These are phyloP conservation scores for Marronus borbonicus DNA, from an alignment of 2,888 invertebrate species.

Conservation along the genomic window DNA sequence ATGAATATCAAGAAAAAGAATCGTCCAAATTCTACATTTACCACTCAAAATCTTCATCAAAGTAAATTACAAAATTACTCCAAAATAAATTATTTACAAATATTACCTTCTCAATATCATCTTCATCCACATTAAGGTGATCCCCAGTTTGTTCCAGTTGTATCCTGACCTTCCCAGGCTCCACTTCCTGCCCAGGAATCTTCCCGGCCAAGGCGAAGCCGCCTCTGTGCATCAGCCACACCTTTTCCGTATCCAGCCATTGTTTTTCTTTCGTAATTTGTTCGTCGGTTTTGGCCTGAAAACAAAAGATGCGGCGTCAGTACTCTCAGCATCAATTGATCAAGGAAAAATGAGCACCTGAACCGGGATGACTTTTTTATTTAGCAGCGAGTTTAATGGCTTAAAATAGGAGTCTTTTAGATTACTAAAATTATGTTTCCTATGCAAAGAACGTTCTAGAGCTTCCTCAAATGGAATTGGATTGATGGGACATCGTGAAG, in stretches of 20 bases:
- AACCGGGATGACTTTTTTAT: neutral
- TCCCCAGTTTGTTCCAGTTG: conserved; percentile 87
- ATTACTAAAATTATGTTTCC: conserved; percentile 37
- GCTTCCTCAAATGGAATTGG: conserved; percentile 17
- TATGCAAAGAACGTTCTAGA: conserved; percentile 27
- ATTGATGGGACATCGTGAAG: neutral
- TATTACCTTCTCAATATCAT: conserved; percentile 92
- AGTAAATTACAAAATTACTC: too few species aligned
- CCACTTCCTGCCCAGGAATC: conserved; percentile 58
- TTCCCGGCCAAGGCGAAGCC: conserved; percentile 88
- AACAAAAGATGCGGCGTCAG: conserved; percentile 16
- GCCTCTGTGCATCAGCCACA: conserved; percentile 95
- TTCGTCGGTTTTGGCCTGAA: conserved; percentile 80
- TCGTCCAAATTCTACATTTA: too few species aligned
- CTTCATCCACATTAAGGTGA: conserved; percentile 91
- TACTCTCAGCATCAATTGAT: neutral
- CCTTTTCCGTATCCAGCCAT: conserved; percentile 82
- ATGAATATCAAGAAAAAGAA: too few species aligned
- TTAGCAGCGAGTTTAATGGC: conserved; percentile 13
- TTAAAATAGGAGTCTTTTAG: conserved; percentile 38
- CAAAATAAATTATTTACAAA: neutral
- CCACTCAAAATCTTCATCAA: too few species aligned
- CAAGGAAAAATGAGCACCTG: conserved; percentile 11
- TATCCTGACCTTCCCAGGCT: conserved; percentile 81
- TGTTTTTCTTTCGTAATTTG: conserved; percentile 77